A percentile compares a stretch with the other conserved stretches of the same genome.
These are phyloP conservation scores for Acanthosoma haemorrhoidale DNA, from an alignment of 2,888 invertebrate genomes.

Conservation along the genomic window DNA sequence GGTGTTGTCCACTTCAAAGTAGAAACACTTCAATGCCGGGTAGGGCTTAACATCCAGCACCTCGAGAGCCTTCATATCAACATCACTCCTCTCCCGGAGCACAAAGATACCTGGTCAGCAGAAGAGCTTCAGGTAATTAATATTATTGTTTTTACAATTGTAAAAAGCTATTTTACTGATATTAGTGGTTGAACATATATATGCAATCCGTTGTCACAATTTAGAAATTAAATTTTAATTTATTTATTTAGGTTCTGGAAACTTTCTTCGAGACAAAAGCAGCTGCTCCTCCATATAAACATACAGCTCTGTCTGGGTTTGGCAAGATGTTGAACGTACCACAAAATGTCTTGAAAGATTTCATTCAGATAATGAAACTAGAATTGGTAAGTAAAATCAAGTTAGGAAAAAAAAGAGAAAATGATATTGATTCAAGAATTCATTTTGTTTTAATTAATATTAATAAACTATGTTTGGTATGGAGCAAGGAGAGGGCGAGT, in stretches of 20 bases:
- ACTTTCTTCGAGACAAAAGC: slow-evolving; percentile 88
- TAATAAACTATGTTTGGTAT: too few species aligned
- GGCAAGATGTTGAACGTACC: slow-evolving; percentile 79
- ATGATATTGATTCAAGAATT: neutral
- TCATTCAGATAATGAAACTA: slow-evolving; percentile 79
- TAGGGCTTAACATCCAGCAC: slow-evolving; percentile 79
- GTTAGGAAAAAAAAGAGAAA: too few species aligned
- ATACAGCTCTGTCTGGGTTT: slow-evolving; percentile 81
- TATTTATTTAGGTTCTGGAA: slow-evolving; percentile 64
- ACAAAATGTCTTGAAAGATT: slow-evolving; percentile 80
- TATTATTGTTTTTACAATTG: neutral
- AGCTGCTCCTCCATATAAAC: slow-evolving; percentile 84
- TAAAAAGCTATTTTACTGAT: too few species aligned
- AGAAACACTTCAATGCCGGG: slow-evolving; percentile 79
- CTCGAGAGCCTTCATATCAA: slow-evolving; percentile 86
- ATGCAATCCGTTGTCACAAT: too few species aligned
- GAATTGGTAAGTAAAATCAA: slow-evolving; percentile 51
- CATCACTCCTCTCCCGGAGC: slow-evolving; percentile 70
- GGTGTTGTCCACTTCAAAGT: slow-evolving; percentile 87
- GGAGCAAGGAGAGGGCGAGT: too few species aligned
- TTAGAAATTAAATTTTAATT: neutral
- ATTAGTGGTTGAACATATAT: too few species aligned
- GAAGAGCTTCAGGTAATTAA: slow-evolving; percentile 72
- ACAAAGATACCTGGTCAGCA: slow-evolving; percentile 76
- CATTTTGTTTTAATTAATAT: neutral